Base-by-base conservation (phyloP, 2,113 vertebrate genomes). In the Aspiorhynchus laticeps region DNA sequence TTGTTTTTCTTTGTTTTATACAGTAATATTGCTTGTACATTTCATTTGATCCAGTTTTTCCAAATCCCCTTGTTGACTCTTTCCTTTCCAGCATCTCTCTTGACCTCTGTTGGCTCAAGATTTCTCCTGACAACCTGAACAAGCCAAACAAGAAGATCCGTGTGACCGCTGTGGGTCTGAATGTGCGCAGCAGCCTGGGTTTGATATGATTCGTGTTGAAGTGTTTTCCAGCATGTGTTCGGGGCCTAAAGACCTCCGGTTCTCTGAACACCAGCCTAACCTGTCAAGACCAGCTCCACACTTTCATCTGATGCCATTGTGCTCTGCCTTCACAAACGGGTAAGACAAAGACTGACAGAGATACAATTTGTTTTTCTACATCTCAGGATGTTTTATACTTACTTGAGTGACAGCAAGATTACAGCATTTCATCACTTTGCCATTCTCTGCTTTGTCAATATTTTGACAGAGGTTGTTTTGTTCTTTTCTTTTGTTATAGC, bases 241-340 rank as follows among this genome's bases (percentile, higher is more conserved):
- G 8, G 36, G 65, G 74, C 59, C 79, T 74, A 19, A 71, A 81
- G 28, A 78, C 71, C 75, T 86, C 26, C 43, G 67, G 31, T 56
- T 84, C 74, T 87, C 91, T 71, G 85, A 71, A 89, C 81, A 85
- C 89, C 88, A 36, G 36, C 81, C 80, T 71, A 33, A 83, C 69
- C 86, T 79, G 53, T 41, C 48, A 51, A 51, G 48, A 51, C 15
- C 48, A 51, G 14, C 48, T 51, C 3, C 61, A 15, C 26, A 69
- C 36, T 78, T 21, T 31, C 36, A 77, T 86, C 84, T 83, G 28
- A 78, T 73, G 53, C 78, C 41, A 83, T 51, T 86, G 82, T 69
- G 36, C 63, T 74, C 51, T 11, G 46, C 65, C 84, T 63, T 14
- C 61, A 36, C 74, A 65, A 65, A 78, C 11, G 3, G 63, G 53